These are phyloP conservation scores for Pseudomugil gertrudae DNA, from an alignment of 2,797 vertebrate species.

Conservation along the genomic window DNA sequence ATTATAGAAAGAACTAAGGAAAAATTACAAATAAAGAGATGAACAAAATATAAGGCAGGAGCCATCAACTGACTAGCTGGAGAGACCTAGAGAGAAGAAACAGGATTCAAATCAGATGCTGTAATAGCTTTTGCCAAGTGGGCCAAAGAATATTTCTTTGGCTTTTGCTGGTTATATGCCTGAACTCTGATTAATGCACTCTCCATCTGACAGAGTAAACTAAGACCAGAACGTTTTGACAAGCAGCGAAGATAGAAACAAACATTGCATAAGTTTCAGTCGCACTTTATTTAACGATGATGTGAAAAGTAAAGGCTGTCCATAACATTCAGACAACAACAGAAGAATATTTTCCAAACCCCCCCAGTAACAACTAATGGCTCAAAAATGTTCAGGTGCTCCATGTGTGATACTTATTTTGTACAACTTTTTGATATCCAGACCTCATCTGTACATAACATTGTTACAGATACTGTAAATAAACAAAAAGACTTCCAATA, in stretches of 20 bases:
- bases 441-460: constrained; percentile 84
- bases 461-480: constrained; percentile 86
- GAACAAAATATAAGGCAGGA: too few species aligned
- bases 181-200: not conserved
- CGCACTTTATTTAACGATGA: constrained; percentile 84
- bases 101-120: too few species aligned
- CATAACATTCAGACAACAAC: constrained; percentile 83
- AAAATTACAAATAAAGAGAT: too few species aligned
- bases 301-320: constrained; percentile 84
- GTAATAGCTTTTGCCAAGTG: not conserved
- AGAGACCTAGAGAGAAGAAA: too few species aligned
- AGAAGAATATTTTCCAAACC: constrained; percentile 65
- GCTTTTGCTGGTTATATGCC: not conserved
- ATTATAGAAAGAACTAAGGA: too few species aligned
- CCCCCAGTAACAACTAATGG: constrained; percentile 73
- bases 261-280: constrained; percentile 68
- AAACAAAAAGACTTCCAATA: constrained; percentile 76
- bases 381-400: constrained; percentile 78
- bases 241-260: constrained; percentile 41
- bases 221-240: not conserved
- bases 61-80: too few species aligned
- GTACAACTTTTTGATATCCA: constrained; percentile 82
- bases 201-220: not conserved
- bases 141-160: not conserved
- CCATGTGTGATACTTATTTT: constrained; percentile 81